These are phyloP conservation scores for Eupithecia subfuscata DNA, from an alignment of 2,888 invertebrate species.

Conservation along the genomic window DNA sequence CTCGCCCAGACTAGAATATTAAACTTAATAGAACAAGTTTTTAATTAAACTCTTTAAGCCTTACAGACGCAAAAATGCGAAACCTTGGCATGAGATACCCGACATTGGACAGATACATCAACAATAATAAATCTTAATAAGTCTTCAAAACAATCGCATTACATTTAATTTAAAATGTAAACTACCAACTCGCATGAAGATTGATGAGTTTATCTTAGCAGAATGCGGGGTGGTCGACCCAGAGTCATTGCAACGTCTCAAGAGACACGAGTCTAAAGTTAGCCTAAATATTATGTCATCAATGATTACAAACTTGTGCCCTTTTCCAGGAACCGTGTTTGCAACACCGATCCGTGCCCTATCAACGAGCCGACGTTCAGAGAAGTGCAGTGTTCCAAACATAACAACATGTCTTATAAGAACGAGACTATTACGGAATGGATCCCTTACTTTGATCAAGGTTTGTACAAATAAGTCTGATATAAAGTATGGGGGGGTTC, in stretches of 20 bases:
- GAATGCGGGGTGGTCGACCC: background rate
- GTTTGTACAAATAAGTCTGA: slow-evolving; percentile 62
- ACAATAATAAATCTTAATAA: slow-evolving; percentile 3
- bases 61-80: background rate
- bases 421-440: slow-evolving; percentile 87
- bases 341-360: slow-evolving; percentile 91
- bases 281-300: slow-evolving; percentile 24
- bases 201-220: background rate
- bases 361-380: slow-evolving; percentile 88
- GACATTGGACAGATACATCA: background rate
- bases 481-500: background rate
- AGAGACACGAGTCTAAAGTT: slow-evolving; percentile 13
- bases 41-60: slow-evolving; percentile 5
- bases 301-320: slow-evolving; percentile 29
- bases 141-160: slow-evolving; percentile 3
- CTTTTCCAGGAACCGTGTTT: slow-evolving; percentile 87
- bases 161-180: background rate
- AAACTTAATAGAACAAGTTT: slow-evolving; percentile 4
- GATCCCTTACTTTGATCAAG: slow-evolving; percentile 90
- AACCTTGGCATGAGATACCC: background rate
- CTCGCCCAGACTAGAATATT: slow-evolving; percentile 8
- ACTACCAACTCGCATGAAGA: background rate
- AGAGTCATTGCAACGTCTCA: background rate
- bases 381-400: slow-evolving; percentile 89
- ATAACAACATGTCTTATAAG: slow-evolving; percentile 87